A percentile compares a stretch with the other conserved stretches of the same genome.
Conservation (phyloP, 2,888 invertebrate genomes). For the Allophyes oxyacanthae region DNA sequence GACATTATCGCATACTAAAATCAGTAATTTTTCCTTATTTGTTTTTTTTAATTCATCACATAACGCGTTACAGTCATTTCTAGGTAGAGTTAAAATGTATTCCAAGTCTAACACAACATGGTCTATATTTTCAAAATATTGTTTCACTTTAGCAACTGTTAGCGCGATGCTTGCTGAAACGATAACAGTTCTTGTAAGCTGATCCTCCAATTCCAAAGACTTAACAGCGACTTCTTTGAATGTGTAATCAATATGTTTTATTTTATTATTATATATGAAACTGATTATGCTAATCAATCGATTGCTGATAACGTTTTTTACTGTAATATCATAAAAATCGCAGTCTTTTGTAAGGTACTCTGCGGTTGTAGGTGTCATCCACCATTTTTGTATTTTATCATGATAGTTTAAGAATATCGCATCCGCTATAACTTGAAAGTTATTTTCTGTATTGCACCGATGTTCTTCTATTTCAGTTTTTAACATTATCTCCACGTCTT, state of each 20-base stretch:
- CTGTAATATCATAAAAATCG: conserved; percentile 6
- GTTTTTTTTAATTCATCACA: background rate
- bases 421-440: conserved; percentile 19
- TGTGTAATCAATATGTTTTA: conserved; percentile 8
- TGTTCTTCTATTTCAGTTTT: conserved; percentile 27
- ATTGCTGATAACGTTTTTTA: background rate
- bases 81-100: conserved; percentile 5
- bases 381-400: conserved; percentile 44
- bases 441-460: background rate
- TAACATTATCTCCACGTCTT: conserved; percentile 20
- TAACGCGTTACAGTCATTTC: background rate
- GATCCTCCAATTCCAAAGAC: conserved; percentile 6
- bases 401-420: conserved; percentile 37
- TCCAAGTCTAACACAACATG: conserved; percentile 14
- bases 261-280: background rate
- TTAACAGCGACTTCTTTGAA: background rate
- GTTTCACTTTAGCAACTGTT: conserved; percentile 20
- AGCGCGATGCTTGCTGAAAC: conserved; percentile 13
- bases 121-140: conserved; percentile 10
- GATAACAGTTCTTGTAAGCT: conserved; percentile 2
- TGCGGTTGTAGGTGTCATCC: conserved; percentile 9
- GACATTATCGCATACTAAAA: conserved; percentile 3
- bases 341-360: conserved; percentile 24
- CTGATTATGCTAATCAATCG: background rate
- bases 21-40: conserved; percentile 1